Evolutionary conservation across 2,888 invertebrate species (phyloP).

Genomic region (Lepidocyrtinus sp.): DNA sequence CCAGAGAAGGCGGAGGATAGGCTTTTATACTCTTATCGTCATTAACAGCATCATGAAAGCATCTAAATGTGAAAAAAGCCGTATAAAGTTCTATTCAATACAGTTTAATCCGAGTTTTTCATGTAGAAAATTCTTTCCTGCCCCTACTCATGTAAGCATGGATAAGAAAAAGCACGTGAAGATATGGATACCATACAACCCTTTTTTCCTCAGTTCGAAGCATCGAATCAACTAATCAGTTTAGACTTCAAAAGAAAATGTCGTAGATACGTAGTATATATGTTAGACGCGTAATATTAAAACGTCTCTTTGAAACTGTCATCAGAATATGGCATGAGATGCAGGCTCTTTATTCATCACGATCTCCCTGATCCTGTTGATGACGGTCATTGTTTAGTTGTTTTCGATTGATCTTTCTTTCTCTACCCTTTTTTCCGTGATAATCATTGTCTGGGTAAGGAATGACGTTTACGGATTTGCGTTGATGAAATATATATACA

Average conservation of each 20-base stretch:
- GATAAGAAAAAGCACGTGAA: background rate
- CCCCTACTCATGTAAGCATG: background rate
- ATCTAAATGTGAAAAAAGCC: conserved; percentile 12
- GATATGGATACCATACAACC: background rate
- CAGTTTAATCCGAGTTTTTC: background rate
- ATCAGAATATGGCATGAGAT: background rate
- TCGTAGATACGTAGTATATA: background rate
- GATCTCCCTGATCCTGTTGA: background rate
- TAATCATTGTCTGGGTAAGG: background rate
- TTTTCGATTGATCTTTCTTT: conserved; percentile 35
- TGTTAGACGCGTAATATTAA: background rate
- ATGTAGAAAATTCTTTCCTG: background rate
- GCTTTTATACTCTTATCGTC: conserved; percentile 47
- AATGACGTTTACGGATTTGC: background rate
- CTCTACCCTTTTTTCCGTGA: background rate
- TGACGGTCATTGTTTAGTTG: conserved; percentile 27
- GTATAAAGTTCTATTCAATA: background rate
- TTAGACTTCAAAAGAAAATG: background rate
- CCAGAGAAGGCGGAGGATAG: conserved; percentile 59
- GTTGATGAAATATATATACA: background rate
- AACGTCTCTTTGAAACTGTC: background rate
- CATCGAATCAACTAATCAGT: background rate
- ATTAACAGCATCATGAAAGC: conserved; percentile 51
- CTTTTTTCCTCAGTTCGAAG: background rate
- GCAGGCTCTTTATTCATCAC: background rate